phyloP scores from a whole-genome alignment of 2,113 vertebrate genomes.

The Semicossyphus pulcher region DNA sequence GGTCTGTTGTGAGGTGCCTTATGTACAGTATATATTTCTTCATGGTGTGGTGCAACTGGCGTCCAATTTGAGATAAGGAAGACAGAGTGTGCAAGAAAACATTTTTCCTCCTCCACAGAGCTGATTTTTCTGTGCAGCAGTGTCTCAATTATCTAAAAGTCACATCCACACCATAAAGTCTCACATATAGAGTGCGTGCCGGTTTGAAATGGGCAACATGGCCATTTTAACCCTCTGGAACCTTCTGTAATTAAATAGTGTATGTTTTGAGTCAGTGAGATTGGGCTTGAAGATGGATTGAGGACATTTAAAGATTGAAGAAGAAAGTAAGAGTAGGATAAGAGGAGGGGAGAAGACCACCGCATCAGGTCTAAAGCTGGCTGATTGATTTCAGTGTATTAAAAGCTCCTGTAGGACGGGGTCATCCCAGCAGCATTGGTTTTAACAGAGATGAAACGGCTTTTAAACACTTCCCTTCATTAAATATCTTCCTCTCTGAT shows the following conservation, averaged over 20 bases:
- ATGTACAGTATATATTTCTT: neutral
- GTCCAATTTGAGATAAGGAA: conserved; percentile 36
- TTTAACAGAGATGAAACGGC: conserved; percentile 47
- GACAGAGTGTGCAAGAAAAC: neutral
- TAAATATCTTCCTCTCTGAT: conserved; percentile 51
- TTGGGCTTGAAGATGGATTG: neutral
- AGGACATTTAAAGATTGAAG: conserved; percentile 19
- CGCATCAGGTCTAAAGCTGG: neutral
- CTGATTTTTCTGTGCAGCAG: conserved; percentile 13
- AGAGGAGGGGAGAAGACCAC: conserved; percentile 8
- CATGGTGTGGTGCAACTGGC: neutral
- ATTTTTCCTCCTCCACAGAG: conserved; percentile 6
- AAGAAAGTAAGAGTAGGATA: neutral
- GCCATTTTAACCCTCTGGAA: neutral
- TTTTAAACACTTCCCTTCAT: conserved; percentile 62
- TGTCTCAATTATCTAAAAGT: neutral
- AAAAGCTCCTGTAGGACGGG: conserved; percentile 20
- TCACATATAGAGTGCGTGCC: neutral
- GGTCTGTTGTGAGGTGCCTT: too few species aligned
- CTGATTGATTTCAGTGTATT: conserved; percentile 43
- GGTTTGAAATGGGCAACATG: neutral
- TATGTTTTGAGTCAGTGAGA: neutral
- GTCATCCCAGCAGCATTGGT: conserved; percentile 26
- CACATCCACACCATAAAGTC: neutral
- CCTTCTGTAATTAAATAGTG: neutral